Percentiles rank a stretch among this genome's conserved stretches.
These are phyloP conservation scores for Augiades crinisus DNA, from an alignment of 2,888 invertebrate species.

Conservation along the genomic window DNA sequence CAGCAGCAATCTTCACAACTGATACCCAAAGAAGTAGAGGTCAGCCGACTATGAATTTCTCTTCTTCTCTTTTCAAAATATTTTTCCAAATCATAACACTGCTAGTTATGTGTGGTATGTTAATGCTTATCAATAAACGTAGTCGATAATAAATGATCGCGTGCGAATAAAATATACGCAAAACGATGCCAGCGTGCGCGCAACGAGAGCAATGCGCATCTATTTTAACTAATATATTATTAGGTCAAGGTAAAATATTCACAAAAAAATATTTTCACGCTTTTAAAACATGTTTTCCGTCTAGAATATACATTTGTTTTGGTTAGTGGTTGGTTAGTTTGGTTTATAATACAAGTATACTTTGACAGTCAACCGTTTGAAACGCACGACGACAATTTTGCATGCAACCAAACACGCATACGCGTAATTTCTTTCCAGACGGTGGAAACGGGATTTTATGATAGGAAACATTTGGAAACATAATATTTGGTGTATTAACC, in stretches of 20 bases:
- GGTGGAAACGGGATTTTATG: slow-evolving; percentile 31
- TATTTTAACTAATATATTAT: slow-evolving; percentile 72
- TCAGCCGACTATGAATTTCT: slow-evolving; percentile 50
- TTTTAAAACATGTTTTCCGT: slow-evolving; percentile 1
- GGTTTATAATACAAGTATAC: too few species aligned
- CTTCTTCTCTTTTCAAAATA: slow-evolving; percentile 1
- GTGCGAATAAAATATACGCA: slow-evolving; percentile 41
- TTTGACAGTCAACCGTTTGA: too few species aligned
- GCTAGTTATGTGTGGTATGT: not conserved
- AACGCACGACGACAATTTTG: too few species aligned
- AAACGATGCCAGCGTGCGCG: slow-evolving; percentile 57
- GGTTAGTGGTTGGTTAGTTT: not conserved
- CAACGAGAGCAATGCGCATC: slow-evolving; percentile 70
- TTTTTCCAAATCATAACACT: not conserved
- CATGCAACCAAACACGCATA: not conserved
- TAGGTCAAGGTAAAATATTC: slow-evolving; percentile 68
- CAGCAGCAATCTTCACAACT: slow-evolving; percentile 45
- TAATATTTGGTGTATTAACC: slow-evolving; percentile 41
- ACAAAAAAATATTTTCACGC: slow-evolving; percentile 44
- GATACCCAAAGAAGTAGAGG: slow-evolving; percentile 76
- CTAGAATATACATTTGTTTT: not conserved
- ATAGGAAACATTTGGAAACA: slow-evolving; percentile 48
- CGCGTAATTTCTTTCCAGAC: not conserved
- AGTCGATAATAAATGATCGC: slow-evolving; percentile 36
- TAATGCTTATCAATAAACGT: slow-evolving; percentile 14